Base-by-base conservation (phyloP, 2,113 vertebrate species). In the Daubentonia madagascariensis region DNA sequence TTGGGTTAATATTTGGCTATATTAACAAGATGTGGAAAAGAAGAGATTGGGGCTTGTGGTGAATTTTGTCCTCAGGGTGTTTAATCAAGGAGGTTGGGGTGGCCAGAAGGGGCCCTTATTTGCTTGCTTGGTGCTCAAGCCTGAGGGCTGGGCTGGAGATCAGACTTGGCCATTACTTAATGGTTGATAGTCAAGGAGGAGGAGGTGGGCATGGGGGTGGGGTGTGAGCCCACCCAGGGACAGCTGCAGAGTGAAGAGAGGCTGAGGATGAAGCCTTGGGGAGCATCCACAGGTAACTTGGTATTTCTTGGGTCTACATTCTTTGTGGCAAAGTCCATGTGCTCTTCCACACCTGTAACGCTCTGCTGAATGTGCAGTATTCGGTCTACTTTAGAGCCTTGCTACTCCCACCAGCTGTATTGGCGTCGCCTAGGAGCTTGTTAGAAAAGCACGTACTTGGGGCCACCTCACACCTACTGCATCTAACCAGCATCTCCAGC, bases 241-340 rank as follows among this genome's bases (percentile, higher is more conserved):
- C 17, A 2, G 0, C 6, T 57, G 16, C 35, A 35, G 37, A 18
- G 18, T 73, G 40, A n/a, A 92, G 28, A 85, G 78, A 50, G 3
- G 10, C 20, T 0, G 0, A n/a, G 32, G 45, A 45, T 48, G 37
- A 54, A 54, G 40, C 5, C 22, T 30, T 32, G 4, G 52, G 23
- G 40, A 50, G 2, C 40, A 20, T 37, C 52, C 25, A 20, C 37
- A 0, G 43, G 1, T 1, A 70, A 12, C 63, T 12, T 37, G 4
- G 12, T 35, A 1, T 32, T 86, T 79, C 65, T 40, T 1, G 4
- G 8, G 37, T 73, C 90, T 54, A 8, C 54, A 68, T 52, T 88
- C 37, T 57, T 18, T 28, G 0, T 40, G 10, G 35, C 37, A 72
- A 43, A 83, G 23, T 16, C 8, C 50, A 0, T 5, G 2, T 3